Evolutionary conservation across 2,888 invertebrate genomes (phyloP), one percentile per base, ranked within the genome.

Genomic region (Cataglyphis cursor): DNA sequence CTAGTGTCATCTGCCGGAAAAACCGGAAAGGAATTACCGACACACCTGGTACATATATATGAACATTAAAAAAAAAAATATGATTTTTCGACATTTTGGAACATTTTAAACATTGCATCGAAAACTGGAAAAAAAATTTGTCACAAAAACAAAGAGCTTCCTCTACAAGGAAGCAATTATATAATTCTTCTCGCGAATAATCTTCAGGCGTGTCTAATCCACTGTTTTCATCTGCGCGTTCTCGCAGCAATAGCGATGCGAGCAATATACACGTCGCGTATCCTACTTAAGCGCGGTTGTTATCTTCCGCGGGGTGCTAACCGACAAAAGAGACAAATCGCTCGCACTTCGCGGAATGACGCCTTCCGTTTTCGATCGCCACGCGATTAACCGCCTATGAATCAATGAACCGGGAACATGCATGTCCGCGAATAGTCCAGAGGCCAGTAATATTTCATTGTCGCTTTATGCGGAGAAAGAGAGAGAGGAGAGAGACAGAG

Each of bases 241-340:
- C 54, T 66, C 54, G 38, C 38, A 76, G 76, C 66, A 76, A 28
- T 24, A 0, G 24, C 64, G 28, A 51, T 8, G 68, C 41, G 38
- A 24, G 57, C 62, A 51, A 73, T 68, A 21, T 73, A 57, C 72
- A 64, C 31, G n/a, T n/a, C 21, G 24, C 24, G 41, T 78, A 28
- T 48, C 57, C 65, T 44, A 54, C 57, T 70, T 44, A 48, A 28
- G 35, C 48, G 66, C 72, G 51, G 72, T 75, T 76, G 80, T 84
- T 83, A 80, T 82, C 62, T 76, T n/a, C 18, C 18, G 81, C 75
- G 35, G 70, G 64, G 59, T 80, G 82, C 57, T 74, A 70, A 51
- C 75, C 74, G 59, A 85, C 88, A 83, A 88, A 81, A 83, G 81
- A 82, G 81, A 83, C 61, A 82, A 83, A 70, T 82, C 82, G 82